Evolutionary conservation across 2,888 invertebrate species (phyloP), one percentile per base, ranked within the genome.

Genomic region (Sericinus montela): DNA sequence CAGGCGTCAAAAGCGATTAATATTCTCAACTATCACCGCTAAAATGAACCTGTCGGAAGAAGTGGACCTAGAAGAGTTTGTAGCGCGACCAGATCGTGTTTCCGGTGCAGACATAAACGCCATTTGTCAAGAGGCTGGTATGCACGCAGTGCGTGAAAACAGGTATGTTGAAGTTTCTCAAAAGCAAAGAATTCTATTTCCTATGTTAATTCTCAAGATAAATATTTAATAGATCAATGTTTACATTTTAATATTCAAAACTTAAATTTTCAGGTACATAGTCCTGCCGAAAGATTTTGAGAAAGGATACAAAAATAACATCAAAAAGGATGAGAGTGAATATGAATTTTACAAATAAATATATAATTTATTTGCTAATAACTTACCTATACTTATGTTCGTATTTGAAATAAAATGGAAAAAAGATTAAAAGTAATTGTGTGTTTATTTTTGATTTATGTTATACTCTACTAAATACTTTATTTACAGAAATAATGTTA

Each of bases 101-200:
- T 98, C 98, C 40, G 99, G 99, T 16, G 99, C 99, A 15, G 99
- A 99, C 72, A 99, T 99, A 67, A 99, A 99, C 84, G 98, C 99
- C 45, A 99, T 99, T 72, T 99, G 99, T 76, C 99, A 99, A 84
- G 99, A 99, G 91, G 99, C 99, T 53, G 99, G 99, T 60, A 99
- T 99, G 99, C 99, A 99, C 76, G 99, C 99, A 2, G 99, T 99
- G 0, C 90, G 99, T 50, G 99, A 99, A 82, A 99, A 99, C 90
- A 94, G 99, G 66, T 50, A 45, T 1, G 9, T 0, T 23, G 9
- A 25, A 25, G 7, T 4, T 25, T 25, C 2, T 19, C 19, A 19
- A 19, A 19, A 19, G 2, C 5, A 19, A 19, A 29, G 29, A n/a
- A 9, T n/a, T n/a, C n/a, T n/a, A n/a, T n/a, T n/a, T n/a, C 8